Conservation (phyloP, 2,113 vertebrate species). For the Mesitornis unicolor region DNA sequence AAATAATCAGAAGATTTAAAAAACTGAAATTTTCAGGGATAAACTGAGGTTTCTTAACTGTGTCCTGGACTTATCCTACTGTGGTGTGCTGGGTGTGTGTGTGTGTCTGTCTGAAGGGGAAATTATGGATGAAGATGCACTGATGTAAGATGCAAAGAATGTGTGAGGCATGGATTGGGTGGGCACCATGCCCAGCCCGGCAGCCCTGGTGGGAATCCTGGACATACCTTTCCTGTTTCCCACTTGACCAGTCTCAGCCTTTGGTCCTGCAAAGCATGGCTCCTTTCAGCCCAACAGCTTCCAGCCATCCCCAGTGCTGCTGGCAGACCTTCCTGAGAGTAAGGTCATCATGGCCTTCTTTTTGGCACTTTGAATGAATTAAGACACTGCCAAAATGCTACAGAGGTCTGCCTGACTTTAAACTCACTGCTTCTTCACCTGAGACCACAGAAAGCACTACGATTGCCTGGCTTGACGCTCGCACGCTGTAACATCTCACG, state of each 20-base stretch:
- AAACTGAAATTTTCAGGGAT: not conserved
- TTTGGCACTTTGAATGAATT: not conserved
- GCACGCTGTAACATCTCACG: not conserved
- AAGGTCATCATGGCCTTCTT: not conserved
- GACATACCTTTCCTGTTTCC: not conserved
- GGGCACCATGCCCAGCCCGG: not conserved
- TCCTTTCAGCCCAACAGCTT: not conserved
- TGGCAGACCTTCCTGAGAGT: not conserved
- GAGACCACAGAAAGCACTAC: not conserved
- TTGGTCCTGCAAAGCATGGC: not conserved
- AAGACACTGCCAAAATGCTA: not conserved
- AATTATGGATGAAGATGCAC: not conserved
- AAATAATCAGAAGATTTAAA: not conserved
- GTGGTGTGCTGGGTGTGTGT: not conserved
- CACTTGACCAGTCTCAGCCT: not conserved
- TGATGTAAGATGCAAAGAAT: not conserved
- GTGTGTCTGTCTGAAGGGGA: not conserved
- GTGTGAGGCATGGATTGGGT: fast-evolving
- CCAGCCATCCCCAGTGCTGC: not conserved
- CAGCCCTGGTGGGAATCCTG: not conserved
- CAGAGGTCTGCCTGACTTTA: not conserved
- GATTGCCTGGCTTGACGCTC: not conserved
- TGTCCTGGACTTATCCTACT: not conserved
- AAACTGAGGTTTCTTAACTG: not conserved
- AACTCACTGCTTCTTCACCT: not conserved